Evolutionary conservation across 2,888 invertebrate genomes (phyloP).

Genomic region (Exocentrus adspersus): DNA sequence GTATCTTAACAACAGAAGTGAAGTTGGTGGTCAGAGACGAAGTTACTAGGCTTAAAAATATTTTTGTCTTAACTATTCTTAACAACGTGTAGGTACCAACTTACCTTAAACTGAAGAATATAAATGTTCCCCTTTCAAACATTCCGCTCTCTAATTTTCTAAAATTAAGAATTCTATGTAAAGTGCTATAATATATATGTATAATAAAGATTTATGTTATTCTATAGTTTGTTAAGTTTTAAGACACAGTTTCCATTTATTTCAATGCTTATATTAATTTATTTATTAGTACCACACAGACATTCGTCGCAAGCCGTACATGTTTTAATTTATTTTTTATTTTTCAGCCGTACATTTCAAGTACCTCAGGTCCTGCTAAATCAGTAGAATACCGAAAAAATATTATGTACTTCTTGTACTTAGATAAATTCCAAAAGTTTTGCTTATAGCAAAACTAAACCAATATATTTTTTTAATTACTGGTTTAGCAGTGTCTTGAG

Average conservation of each 20-base stretch:
- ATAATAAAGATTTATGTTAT: not conserved
- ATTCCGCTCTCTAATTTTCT: not conserved
- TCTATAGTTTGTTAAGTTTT: slow-evolving; percentile 15
- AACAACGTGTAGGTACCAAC: too few relatives aligned
- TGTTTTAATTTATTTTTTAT: slow-evolving; percentile 53
- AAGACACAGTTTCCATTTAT: slow-evolving; percentile 36
- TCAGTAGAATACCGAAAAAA: slow-evolving; percentile 32
- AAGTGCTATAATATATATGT: too few relatives aligned
- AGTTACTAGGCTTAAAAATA: too few relatives aligned
- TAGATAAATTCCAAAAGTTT: not conserved
- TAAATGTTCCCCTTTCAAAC: too few relatives aligned
- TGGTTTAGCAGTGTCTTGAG: slow-evolving; percentile 42
- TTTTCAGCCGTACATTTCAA: slow-evolving; percentile 60
- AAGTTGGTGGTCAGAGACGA: too few relatives aligned
- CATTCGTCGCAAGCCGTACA: slow-evolving; percentile 39
- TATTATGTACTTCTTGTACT: too few relatives aligned
- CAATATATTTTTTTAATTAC: too few relatives aligned
- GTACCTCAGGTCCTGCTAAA: slow-evolving; percentile 56
- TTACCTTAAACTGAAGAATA: too few relatives aligned
- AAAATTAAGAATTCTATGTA: too few relatives aligned
- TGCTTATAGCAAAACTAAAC: not conserved
- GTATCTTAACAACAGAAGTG: too few relatives aligned
- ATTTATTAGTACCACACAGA: slow-evolving; percentile 37
- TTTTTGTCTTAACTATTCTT: too few relatives aligned
- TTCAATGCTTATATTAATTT: slow-evolving; percentile 5